Conservation (phyloP, 2,888 invertebrate species). For the Cephus rjabovi region DNA sequence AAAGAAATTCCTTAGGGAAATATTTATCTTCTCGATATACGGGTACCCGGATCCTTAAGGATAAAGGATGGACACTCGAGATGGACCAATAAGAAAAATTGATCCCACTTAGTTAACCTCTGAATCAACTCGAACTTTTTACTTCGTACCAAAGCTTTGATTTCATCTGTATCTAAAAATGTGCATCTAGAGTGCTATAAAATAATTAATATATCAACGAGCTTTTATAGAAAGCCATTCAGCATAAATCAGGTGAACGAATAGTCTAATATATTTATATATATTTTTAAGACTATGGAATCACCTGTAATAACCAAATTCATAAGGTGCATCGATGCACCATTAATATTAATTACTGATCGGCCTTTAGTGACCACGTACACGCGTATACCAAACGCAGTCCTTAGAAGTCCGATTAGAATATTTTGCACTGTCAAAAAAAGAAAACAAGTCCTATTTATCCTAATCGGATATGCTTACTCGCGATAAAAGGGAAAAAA, state of each 20-base stretch:
- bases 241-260: too few species aligned
- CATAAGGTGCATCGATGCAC: too few species aligned
- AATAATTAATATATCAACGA: too few species aligned
- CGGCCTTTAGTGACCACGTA: too few species aligned
- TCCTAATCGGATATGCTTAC: background rate
- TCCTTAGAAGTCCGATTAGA: conserved; percentile 21
- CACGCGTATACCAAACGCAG: background rate
- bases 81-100: background rate
- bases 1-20: background rate
- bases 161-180: background rate
- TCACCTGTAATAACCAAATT: too few species aligned
- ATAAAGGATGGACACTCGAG: background rate
- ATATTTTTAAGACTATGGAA: background rate
- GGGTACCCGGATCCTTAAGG: background rate
- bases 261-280: background rate
- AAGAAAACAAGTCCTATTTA: background rate
- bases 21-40: background rate
- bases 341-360: too few species aligned
- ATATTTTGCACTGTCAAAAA: conserved; percentile 19
- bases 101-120: background rate
- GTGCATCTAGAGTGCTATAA: too few species aligned
- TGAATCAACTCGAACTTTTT: background rate
- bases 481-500: background rate
- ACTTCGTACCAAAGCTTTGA: background rate
- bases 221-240: too few species aligned